These are phyloP conservation scores for Microtus californicus DNA, from an alignment of 2,797 vertebrate species.

Conservation along the genomic window DNA sequence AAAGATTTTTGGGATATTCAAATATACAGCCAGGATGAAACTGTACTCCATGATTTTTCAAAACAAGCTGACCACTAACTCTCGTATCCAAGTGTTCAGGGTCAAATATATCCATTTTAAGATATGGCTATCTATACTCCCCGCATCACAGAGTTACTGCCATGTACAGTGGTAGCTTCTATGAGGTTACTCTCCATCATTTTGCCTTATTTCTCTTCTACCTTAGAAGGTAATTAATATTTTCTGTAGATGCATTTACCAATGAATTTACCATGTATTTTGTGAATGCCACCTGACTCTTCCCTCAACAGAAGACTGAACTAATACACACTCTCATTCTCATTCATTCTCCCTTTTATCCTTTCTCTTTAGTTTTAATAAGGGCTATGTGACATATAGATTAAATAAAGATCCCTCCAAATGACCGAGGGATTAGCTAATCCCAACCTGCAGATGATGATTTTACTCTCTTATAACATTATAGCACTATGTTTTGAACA, in stretches of 20 bases:
- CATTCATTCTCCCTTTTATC: background rate
- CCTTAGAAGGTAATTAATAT: background rate
- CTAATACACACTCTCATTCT: background rate
- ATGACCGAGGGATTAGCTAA: background rate
- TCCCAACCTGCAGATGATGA: background rate
- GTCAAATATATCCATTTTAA: background rate
- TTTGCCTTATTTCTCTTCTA: background rate
- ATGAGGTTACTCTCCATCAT: background rate
- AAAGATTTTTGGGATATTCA: conserved; percentile 3
- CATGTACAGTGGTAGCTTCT: background rate
- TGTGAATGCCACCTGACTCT: conserved; percentile 22
- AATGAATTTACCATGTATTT: background rate
- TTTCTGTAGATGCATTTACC: background rate
- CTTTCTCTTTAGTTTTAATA: conserved; percentile 54
- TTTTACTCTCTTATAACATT: conserved; percentile 50
- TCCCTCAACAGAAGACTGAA: background rate
- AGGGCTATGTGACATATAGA: background rate
- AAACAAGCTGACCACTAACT: background rate
- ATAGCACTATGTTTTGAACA: conserved; percentile 33
- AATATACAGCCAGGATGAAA: background rate
- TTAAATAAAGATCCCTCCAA: conserved; percentile 24
- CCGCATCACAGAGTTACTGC: background rate
- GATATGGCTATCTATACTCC: background rate
- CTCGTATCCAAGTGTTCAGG: background rate
- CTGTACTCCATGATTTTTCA: background rate